Evolutionary conservation across 2,797 vertebrate genomes (phyloP).

Genomic region (Pseudochaenichthys georgianus): DNA sequence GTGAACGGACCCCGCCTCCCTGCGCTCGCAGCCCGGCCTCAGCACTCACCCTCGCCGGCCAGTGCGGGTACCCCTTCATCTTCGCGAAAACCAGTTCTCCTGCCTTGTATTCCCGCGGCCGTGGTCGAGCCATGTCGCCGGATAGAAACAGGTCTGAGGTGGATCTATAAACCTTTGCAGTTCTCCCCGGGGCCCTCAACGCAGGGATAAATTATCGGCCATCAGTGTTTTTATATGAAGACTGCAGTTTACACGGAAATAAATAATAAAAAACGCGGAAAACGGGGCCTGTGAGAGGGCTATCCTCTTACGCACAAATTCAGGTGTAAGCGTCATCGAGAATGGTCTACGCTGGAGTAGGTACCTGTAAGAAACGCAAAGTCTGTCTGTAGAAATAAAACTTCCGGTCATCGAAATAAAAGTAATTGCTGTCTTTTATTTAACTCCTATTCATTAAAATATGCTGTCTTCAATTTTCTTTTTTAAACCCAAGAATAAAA

Average conservation of each 20-base stretch:
- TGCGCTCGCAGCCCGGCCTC: conserved; percentile 65
- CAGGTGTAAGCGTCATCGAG: conserved; percentile 60
- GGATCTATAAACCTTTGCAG: conserved; percentile 36
- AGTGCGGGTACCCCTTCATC: conserved; percentile 97
- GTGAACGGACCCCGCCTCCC: conserved; percentile 74
- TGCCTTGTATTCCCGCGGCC: conserved; percentile 94
- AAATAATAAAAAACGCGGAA: conserved; percentile 79
- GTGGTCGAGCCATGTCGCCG: conserved; percentile 91
- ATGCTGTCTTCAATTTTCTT: fast-evolving
- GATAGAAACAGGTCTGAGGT: conserved; percentile 13
- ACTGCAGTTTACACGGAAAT: conserved; percentile 82
- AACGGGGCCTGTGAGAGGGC: conserved; percentile 63
- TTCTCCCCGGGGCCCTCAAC: conserved; percentile 56
- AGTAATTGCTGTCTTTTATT: conserved; percentile 1
- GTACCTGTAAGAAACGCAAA: conserved; percentile 26
- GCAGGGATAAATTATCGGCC: conserved; percentile 65
- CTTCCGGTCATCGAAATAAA: conserved; percentile 55
- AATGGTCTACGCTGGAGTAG: conserved; percentile 58
- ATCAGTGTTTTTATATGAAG: conserved; percentile 80
- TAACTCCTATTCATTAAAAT: neutral
- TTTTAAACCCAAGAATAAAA: neutral
- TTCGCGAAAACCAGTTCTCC: conserved; percentile 95
- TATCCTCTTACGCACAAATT: conserved; percentile 66
- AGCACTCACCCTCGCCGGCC: conserved; percentile 95
- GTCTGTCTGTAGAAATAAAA: neutral